Evolutionary conservation across 1,140 invertebrate species (phyloP).

Genomic region (Drosophila varians): DNA sequence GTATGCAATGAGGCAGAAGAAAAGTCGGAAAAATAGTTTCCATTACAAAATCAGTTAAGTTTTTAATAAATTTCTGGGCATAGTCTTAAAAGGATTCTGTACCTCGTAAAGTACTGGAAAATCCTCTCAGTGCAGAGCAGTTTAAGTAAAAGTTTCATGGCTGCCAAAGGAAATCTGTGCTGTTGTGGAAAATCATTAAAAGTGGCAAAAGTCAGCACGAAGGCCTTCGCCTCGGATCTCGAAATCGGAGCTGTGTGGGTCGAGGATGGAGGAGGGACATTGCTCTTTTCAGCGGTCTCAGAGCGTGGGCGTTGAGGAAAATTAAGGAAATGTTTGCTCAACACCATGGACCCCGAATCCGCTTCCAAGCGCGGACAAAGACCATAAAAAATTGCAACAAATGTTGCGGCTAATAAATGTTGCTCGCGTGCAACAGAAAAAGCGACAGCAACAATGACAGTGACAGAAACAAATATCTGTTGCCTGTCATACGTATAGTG

Average conservation of each 20-base stretch:
- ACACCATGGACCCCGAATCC: slow-evolving; percentile 11
- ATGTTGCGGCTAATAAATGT: slow-evolving; percentile 76
- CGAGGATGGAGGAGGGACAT: slow-evolving; percentile 16
- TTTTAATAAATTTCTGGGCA: neutral
- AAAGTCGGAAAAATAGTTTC: slow-evolving; percentile 18
- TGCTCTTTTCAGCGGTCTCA: slow-evolving; percentile 5
- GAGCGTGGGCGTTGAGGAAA: slow-evolving; percentile 51
- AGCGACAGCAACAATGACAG: slow-evolving; percentile 30
- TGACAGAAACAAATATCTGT: slow-evolving; percentile 61
- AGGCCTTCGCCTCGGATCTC: slow-evolving; percentile 1
- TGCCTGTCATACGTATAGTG: slow-evolving; percentile 25
- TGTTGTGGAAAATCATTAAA: slow-evolving; percentile 51
- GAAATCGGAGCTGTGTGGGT: slow-evolving; percentile 9
- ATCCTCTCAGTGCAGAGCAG: neutral
- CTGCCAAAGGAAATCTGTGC: slow-evolving; percentile 2
- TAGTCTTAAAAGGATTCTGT: too few relatives aligned
- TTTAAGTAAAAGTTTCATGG: neutral
- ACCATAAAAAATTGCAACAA: slow-evolving; percentile 75
- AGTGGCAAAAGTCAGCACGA: slow-evolving; percentile 33
- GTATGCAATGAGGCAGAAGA: slow-evolving; percentile 47
- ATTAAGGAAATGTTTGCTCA: slow-evolving; percentile 72
- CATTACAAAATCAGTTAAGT: neutral
- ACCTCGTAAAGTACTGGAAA: neutral
- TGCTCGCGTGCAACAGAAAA: slow-evolving; percentile 47
- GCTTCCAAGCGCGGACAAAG: slow-evolving; percentile 11